These are phyloP conservation scores for Cryptotis parvus DNA, from an alignment of 2,113 vertebrate species.

Conservation along the genomic window DNA sequence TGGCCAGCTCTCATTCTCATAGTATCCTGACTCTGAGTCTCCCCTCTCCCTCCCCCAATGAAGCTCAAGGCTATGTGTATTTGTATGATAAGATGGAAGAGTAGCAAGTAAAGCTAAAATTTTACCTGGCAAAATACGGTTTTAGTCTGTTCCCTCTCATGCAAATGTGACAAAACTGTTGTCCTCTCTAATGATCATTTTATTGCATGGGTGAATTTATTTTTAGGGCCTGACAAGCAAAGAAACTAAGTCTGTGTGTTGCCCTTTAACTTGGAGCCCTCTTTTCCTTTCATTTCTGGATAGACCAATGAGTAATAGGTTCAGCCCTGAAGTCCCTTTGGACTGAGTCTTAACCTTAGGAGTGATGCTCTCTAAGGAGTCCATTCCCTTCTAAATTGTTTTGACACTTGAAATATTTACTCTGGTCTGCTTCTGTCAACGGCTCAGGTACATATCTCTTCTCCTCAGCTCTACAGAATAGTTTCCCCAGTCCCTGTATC, in stretches of 20 bases:
- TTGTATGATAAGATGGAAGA: not conserved
- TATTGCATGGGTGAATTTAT: not conserved
- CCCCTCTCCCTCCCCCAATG: not conserved
- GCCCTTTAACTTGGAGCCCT: not conserved
- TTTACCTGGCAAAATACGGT: not conserved
- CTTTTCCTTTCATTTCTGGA: not conserved
- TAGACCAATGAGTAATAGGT: not conserved
- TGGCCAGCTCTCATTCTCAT: not conserved
- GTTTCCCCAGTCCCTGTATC: not conserved
- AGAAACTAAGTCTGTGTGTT: not conserved
- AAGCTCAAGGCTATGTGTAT: not conserved
- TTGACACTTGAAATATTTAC: slow-evolving; percentile 39
- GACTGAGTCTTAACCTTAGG: not conserved
- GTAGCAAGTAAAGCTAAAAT: not conserved
- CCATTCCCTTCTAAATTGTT: slow-evolving; percentile 49
- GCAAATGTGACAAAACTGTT: not conserved
- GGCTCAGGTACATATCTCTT: not conserved
- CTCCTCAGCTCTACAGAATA: not conserved
- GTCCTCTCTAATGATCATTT: not conserved
- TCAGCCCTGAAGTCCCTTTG: not conserved
- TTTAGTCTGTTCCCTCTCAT: not conserved
- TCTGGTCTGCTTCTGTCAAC: not conserved
- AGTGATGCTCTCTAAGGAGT: slow-evolving; percentile 26
- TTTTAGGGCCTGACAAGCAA: not conserved
- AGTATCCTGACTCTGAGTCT: not conserved